Evolutionary conservation across 2,113 vertebrate genomes (phyloP).

Genomic region (Procavia capensis): DNA sequence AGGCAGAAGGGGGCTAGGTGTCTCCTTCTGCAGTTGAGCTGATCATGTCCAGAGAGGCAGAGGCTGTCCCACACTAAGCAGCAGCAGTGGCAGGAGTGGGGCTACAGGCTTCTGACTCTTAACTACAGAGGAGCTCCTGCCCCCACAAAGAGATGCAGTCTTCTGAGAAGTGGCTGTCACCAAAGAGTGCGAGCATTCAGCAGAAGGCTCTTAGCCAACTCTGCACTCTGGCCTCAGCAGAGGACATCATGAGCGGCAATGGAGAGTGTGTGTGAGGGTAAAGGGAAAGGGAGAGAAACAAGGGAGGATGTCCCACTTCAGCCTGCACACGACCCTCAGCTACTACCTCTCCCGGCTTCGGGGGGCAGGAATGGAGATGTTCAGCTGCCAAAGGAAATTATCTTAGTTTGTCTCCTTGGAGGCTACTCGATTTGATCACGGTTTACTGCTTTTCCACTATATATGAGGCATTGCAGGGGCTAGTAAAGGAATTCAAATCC

Average conservation of each 20-base stretch:
- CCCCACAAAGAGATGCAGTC: too few species aligned
- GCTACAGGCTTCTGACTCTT: not conserved
- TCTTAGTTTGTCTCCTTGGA: not conserved
- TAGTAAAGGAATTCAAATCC: not conserved
- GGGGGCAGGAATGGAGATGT: not conserved
- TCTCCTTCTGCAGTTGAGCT: not conserved
- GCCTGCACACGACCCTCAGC: not conserved
- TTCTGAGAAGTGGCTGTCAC: too few species aligned
- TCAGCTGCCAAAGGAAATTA: not conserved
- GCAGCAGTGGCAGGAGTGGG: not conserved
- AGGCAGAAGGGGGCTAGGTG: not conserved
- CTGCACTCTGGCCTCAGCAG: not conserved
- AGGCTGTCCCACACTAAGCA: not conserved
- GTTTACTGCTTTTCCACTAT: not conserved
- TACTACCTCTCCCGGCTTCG: not conserved
- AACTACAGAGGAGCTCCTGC: not conserved
- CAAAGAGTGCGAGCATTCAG: not conserved
- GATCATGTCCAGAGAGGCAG: not conserved
- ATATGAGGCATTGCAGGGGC: not conserved
- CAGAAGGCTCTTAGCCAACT: not conserved
- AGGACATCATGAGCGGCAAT: not conserved
- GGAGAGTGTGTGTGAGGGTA: not conserved
- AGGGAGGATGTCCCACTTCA: not conserved
- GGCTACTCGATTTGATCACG: not conserved
- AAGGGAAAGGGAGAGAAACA: not conserved